Conservation (phyloP, 2,888 invertebrate species). For the Nycteola revayana region DNA sequence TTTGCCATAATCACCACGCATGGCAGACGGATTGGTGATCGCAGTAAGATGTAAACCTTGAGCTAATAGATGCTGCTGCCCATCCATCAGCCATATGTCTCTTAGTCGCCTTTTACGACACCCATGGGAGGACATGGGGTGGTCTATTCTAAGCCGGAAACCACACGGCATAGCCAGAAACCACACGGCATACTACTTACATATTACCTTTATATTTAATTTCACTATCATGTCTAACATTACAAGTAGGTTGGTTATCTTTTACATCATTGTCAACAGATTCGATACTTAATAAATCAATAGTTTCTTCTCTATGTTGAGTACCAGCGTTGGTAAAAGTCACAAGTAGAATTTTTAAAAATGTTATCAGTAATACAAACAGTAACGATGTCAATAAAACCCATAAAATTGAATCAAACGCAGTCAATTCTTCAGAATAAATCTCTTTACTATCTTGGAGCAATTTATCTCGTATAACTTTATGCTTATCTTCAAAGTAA, state of each 20-base stretch:
- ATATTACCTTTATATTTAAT: no score
- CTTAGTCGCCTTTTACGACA: no score
- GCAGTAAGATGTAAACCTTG: no score
- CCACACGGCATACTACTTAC: no score
- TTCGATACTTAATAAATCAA: conserved; percentile 30
- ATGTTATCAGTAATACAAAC: conserved; percentile 26
- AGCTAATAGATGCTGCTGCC: no score
- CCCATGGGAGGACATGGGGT: no score
- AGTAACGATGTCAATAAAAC: conserved; percentile 33
- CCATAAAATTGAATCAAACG: conserved; percentile 45
- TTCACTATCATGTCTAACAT: background rate
- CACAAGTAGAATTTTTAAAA: conserved; percentile 26
- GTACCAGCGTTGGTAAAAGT: conserved; percentile 12
- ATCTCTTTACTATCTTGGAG: conserved; percentile 28
- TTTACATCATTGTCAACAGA: conserved; percentile 33
- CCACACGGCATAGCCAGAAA: no score
- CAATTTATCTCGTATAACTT: conserved; percentile 19
- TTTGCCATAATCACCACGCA: no score
- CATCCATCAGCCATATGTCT: no score
- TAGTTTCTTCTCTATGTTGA: conserved; percentile 20
- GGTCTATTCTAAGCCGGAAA: no score
- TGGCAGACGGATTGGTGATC: no score
- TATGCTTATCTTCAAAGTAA: conserved; percentile 17
- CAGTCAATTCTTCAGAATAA: conserved; percentile 41
- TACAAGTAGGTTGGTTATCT: conserved; percentile 10